phyloP scores from a whole-genome alignment of 2,888 invertebrate species.

The Ischnus inquisitorius region DNA sequence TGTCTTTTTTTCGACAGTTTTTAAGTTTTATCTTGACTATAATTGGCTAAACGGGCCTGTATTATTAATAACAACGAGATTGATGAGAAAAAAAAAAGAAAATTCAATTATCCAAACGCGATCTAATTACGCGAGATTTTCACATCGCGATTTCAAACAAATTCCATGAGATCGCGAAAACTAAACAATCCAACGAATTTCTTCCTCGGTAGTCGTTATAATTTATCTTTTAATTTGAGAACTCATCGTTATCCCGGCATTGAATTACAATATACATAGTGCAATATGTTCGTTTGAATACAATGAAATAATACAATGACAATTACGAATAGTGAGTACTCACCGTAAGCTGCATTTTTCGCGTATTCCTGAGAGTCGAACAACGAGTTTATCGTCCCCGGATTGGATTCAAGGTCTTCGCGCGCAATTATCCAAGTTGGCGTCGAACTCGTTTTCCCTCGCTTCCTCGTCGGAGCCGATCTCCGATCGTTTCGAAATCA shows the following conservation, averaged over 20 bases:
- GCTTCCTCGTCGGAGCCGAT: constrained; percentile 22
- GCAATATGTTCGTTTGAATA: background rate
- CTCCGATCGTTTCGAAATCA: constrained; percentile 2
- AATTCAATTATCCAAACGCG: no score
- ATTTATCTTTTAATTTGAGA: background rate
- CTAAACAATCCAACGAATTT: background rate
- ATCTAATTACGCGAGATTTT: no score
- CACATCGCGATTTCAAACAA: background rate
- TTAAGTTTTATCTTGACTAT: background rate
- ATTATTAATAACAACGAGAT: background rate
- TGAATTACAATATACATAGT: background rate
- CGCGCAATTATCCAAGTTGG: constrained; percentile 38
- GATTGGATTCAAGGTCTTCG: constrained; percentile 24
- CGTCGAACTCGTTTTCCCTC: constrained; percentile 26
- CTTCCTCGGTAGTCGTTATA: background rate
- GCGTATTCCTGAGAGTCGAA: constrained; percentile 2
- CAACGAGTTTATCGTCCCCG: constrained; percentile 10
- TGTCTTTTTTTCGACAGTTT: background rate
- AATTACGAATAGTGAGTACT: constrained; percentile 16
- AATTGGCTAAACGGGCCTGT: background rate
- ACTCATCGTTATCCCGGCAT: background rate
- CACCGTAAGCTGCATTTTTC: constrained; percentile 44
- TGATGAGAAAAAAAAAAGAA: background rate
- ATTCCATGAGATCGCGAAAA: background rate
- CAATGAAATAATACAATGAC: background rate